Percentiles rank a stretch among this genome's conserved stretches.
These are phyloP conservation scores for Cheilosia impressa DNA, from an alignment of 2,888 invertebrate genomes.

Conservation along the genomic window DNA sequence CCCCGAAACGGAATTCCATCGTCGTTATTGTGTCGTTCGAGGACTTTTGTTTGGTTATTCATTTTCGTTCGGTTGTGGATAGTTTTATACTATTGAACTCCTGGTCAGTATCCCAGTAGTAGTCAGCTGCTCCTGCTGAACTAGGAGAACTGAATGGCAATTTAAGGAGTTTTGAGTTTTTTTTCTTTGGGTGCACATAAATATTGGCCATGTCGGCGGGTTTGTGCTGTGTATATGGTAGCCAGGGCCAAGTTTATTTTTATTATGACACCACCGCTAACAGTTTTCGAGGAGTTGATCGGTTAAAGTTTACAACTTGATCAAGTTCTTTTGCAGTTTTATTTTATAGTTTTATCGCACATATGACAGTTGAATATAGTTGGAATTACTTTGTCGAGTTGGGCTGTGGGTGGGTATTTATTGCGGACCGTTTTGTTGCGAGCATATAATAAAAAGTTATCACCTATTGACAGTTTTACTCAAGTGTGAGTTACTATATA, in stretches of 20 bases:
- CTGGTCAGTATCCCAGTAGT: slow-evolving; percentile 28
- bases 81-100: slow-evolving; percentile 64
- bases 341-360: slow-evolving; percentile 66
- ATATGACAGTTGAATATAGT: slow-evolving; percentile 70
- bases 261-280: slow-evolving; percentile 67
- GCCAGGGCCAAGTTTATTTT: slow-evolving; percentile 59
- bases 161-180: slow-evolving; percentile 56
- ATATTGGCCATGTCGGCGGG: slow-evolving; percentile 39
- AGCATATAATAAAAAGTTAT: slow-evolving; percentile 44
- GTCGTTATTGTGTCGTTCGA: slow-evolving; percentile 65
- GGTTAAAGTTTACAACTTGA: slow-evolving; percentile 65
- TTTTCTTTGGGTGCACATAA: slow-evolving; percentile 33
- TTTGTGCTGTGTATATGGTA: background rate
- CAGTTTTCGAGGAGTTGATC: slow-evolving; percentile 63
- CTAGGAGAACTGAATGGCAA: slow-evolving; percentile 28
- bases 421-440: slow-evolving; percentile 46
- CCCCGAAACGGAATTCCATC: slow-evolving; percentile 35
- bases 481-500: slow-evolving; percentile 30
- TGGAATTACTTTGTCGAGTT: slow-evolving; percentile 63
- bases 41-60: slow-evolving; percentile 70
- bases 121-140: slow-evolving; percentile 24
- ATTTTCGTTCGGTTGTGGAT: slow-evolving; percentile 55
- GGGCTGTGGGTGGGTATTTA: slow-evolving; percentile 44
- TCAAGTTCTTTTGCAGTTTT: slow-evolving; percentile 50
- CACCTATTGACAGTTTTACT: slow-evolving; percentile 51